A percentile compares a stretch with the other conserved stretches of the same genome.
phyloP scores from a whole-genome alignment of 2,888 invertebrate genomes.

The Gortyna flavago region DNA sequence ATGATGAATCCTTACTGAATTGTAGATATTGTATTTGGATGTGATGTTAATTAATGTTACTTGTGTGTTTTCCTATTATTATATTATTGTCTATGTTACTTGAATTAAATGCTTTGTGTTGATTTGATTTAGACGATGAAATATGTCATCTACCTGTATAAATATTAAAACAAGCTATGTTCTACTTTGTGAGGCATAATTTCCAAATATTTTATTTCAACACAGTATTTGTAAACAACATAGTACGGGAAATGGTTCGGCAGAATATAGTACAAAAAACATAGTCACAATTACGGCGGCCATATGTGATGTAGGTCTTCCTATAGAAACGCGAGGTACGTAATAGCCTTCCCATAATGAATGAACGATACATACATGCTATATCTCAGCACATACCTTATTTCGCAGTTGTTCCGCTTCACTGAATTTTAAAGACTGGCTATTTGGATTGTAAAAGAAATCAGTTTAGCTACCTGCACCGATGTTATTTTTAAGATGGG shows the following conservation, averaged over 20 bases:
- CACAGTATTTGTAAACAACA: neutral
- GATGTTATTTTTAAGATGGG: neutral
- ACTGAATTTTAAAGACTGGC: neutral
- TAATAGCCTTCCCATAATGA: neutral
- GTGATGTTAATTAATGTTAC: neutral
- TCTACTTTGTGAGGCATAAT: neutral
- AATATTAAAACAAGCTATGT: neutral
- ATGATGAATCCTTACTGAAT: neutral
- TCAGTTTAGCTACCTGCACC: neutral
- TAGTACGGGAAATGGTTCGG: neutral
- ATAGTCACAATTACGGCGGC: neutral
- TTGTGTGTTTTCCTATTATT: neutral
- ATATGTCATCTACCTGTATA: neutral
- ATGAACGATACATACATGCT: neutral
- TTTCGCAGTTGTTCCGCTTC: slow-evolving; percentile 1
- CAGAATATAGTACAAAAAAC: neutral
- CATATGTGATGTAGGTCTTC: slow-evolving; percentile 7
- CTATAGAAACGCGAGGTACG: neutral
- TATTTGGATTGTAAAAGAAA: neutral
- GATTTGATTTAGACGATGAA: neutral
- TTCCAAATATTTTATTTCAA: slow-evolving; percentile 29
- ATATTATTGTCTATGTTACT: neutral
- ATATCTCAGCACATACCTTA: neutral
- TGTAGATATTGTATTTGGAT: neutral
- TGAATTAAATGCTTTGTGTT: neutral